Evolutionary conservation across 92 coral and sea anemone genomes (phyloP).

Genomic region (Palythoa caribaeorum): DNA sequence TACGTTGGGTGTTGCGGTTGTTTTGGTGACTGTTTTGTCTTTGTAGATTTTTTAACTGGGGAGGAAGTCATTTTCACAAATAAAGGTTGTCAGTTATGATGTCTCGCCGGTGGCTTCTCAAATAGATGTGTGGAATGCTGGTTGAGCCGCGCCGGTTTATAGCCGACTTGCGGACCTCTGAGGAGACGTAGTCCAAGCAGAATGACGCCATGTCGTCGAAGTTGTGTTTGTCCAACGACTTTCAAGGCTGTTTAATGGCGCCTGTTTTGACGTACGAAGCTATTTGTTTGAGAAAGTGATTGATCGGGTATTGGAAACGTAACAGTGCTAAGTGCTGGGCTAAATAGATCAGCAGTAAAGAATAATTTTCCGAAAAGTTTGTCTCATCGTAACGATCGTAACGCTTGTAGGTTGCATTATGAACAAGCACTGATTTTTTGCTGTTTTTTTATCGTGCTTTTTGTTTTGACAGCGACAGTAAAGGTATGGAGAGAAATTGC

Average conservation of each 20-base stretch:
- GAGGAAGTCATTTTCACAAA: not conserved
- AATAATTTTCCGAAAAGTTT: slow-evolving; percentile 26
- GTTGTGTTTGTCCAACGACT: slow-evolving; percentile 29
- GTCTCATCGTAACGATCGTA: slow-evolving; percentile 22
- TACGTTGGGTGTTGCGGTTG: not conserved
- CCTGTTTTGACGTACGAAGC: slow-evolving; percentile 20
- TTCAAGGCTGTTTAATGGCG: slow-evolving; percentile 23
- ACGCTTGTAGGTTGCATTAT: not conserved
- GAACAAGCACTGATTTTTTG: too few species aligned
- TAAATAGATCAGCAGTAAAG: slow-evolving; percentile 13
- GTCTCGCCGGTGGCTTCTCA: not conserved
- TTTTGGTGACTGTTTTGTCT: slow-evolving; percentile 8
- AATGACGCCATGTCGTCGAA: not conserved
- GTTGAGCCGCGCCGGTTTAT: not conserved
- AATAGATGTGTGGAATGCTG: not conserved
- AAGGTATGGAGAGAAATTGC: too few species aligned
- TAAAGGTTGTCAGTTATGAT: slow-evolving; percentile 2
- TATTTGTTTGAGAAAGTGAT: slow-evolving; percentile 24
- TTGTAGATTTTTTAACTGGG: slow-evolving; percentile 2
- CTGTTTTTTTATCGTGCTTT: too few species aligned
- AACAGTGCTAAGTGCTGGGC: slow-evolving; percentile 18
- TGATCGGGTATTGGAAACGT: slow-evolving; percentile 17
- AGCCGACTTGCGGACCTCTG: slow-evolving; percentile 5
- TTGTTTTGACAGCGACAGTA: too few species aligned
- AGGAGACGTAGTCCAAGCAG: not conserved